Conservation (phyloP, 2,888 invertebrate species). For the Agapostemon virescens region DNA sequence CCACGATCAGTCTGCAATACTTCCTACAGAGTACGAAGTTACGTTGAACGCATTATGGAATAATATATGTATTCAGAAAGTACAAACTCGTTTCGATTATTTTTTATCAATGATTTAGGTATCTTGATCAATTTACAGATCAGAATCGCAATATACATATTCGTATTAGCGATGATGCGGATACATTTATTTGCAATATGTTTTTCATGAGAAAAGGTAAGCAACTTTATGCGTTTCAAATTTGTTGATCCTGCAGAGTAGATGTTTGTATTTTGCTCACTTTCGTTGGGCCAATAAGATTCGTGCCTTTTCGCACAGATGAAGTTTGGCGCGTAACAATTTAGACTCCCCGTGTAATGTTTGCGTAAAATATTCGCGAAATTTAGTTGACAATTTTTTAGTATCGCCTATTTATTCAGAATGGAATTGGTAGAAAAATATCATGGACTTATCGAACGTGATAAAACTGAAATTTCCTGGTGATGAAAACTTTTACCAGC, state of each 20-base stretch:
- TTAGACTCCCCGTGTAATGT: conserved; percentile 17
- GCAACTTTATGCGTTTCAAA: conserved; percentile 13
- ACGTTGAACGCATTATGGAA: conserved; percentile 39
- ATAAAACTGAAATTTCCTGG: conserved; percentile 63
- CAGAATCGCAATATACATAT: not conserved
- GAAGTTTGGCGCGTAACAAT: conserved; percentile 53
- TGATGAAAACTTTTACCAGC: conserved; percentile 68
- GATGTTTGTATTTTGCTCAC: conserved; percentile 43
- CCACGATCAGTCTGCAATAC: conserved; percentile 59
- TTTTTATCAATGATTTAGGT: conserved; percentile 8
- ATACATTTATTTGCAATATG: not conserved
- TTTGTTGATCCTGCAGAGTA: conserved; percentile 14
- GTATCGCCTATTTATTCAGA: not conserved
- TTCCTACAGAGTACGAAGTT: conserved; percentile 46
- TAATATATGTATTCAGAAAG: conserved; percentile 11
- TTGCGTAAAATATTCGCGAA: not conserved
- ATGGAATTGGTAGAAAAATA: conserved; percentile 63
- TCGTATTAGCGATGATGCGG: not conserved
- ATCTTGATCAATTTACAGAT: not conserved
- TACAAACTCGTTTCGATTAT: conserved; percentile 4
- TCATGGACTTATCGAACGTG: conserved; percentile 67
- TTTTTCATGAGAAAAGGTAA: no score
- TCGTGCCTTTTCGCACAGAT: conserved; percentile 25
- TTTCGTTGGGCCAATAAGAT: conserved; percentile 35
- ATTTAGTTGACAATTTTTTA: not conserved